Conservation (phyloP, 1,140 invertebrate genomes). For the Drosophila ficusphila region DNA sequence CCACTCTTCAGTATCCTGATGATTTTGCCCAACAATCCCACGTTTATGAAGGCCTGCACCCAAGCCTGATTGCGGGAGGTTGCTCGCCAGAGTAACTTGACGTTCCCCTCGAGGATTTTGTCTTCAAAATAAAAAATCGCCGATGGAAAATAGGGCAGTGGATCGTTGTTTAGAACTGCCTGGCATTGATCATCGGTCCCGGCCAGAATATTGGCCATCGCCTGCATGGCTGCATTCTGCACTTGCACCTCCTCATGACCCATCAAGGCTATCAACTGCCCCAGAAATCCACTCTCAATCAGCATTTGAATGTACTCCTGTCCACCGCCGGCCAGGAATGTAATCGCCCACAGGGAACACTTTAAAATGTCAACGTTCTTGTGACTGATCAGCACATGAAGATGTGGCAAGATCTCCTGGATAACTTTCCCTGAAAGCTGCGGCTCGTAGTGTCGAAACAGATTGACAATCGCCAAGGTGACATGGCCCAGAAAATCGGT, state of each 20-base stretch:
- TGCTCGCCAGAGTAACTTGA: not conserved
- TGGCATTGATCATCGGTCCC: not conserved
- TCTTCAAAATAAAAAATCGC: not conserved
- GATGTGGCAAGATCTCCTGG: not conserved
- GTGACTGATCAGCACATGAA: not conserved
- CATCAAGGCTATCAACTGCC: not conserved
- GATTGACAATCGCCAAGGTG: not conserved
- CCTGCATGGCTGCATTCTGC: not conserved
- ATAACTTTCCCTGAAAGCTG: not conserved
- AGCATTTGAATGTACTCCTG: not conserved
- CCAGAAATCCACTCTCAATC: not conserved
- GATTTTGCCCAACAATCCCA: not conserved
- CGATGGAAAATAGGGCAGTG: not conserved
- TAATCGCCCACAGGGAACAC: not conserved
- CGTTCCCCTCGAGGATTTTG: not conserved
- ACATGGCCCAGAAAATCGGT: not conserved
- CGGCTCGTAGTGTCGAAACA: not conserved
- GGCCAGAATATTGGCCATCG: not conserved
- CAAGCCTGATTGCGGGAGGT: not conserved
- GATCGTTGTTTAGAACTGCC: not conserved
- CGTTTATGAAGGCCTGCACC: not conserved
- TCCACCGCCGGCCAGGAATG: not conserved
- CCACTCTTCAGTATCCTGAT: not conserved
- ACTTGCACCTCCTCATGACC: not conserved
- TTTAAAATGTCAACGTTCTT: not conserved